Base-by-base conservation (phyloP, 1,140 invertebrate genomes). In the Drosophila neocordata region DNA sequence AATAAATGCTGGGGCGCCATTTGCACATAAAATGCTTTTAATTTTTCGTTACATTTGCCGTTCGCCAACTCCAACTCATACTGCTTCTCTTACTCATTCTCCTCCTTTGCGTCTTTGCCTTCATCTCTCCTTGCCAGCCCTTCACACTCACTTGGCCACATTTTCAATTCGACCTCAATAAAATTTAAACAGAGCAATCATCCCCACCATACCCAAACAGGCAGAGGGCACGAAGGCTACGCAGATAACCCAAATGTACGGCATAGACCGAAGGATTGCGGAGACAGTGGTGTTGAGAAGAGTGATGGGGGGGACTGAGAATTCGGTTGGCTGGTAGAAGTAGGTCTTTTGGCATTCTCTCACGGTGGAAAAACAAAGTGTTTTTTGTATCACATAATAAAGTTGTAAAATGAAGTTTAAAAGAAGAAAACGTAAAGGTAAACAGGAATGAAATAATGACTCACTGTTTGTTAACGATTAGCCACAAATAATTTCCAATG, bases 111-210 rank as follows among this genome's bases (percentile, higher is more conserved):
- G 18, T 48, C 41, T 48, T 48, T 20, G 15, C 15, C 41, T 44
- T 53, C 27, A 24, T 11, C 41, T n/a, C 24, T n/a, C 22, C 13
- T 13, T 7, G 35, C 20, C 2, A 1, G 1, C 35, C 52, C 31
- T 52, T 15, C 35, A 22, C 20, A 68, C 64, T 65, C 53, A 74
- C 68, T 82, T 78, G 65, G 75, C 83, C 78, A 88, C 79, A 82
- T 88, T 88, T 87, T 88, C 83, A 88, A 88, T 87, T 87, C 83
- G 79, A 88, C 83, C 83, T 87, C 79, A 82, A 87, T 88, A 87
- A 88, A 88, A 87, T 88, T 79, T 88, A 79, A 66, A 78, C 76
- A 71, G 56, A 56, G 31, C 65, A 57, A 31, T 44, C 53, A 58
- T 72, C 52, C 44, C 63, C 35, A 51, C 59, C 65, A 41, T 44